These are phyloP conservation scores for Pocillopora meandrina DNA, from an alignment of 92 coral and sea anemone genomes.

Conservation along the genomic window DNA sequence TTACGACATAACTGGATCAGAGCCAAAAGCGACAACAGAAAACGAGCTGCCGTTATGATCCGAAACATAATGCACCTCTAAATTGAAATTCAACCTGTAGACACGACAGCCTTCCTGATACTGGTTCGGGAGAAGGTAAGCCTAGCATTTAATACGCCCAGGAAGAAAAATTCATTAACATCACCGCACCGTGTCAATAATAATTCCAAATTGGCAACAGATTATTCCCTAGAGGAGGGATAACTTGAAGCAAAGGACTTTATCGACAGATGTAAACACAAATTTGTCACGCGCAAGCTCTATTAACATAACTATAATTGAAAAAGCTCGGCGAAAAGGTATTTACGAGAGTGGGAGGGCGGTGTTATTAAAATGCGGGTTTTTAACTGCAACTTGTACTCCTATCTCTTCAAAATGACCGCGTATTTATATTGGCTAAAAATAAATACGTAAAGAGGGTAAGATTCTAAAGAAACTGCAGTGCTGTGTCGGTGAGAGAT, in stretches of 20 bases:
- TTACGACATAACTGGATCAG: conserved; percentile 3
- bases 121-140: background rate
- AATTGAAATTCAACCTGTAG: too few species aligned
- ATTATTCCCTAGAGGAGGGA: conserved; percentile 15
- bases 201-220: conserved; percentile 20
- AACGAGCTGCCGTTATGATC: background rate
- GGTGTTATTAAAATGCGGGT: background rate
- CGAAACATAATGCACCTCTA: too few species aligned
- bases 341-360: background rate
- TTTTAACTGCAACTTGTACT: background rate
- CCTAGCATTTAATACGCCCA: background rate
- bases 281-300: background rate
- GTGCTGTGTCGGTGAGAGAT: too few species aligned
- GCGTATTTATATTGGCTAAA: too few species aligned
- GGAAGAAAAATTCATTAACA: conserved; percentile 8
- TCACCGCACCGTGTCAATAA: conserved; percentile 3
- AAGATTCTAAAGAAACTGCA: too few species aligned
- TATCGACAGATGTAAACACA: conserved; percentile 33
- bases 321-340: conserved; percentile 4
- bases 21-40: background rate
- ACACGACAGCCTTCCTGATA: too few species aligned
- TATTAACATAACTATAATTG: conserved; percentile 6
- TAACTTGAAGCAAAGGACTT: conserved; percentile 27
- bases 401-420: background rate
- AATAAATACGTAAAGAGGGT: too few species aligned